These are phyloP conservation scores for Hemithea aestivaria DNA, from an alignment of 2,888 invertebrate genomes.

Conservation along the genomic window DNA sequence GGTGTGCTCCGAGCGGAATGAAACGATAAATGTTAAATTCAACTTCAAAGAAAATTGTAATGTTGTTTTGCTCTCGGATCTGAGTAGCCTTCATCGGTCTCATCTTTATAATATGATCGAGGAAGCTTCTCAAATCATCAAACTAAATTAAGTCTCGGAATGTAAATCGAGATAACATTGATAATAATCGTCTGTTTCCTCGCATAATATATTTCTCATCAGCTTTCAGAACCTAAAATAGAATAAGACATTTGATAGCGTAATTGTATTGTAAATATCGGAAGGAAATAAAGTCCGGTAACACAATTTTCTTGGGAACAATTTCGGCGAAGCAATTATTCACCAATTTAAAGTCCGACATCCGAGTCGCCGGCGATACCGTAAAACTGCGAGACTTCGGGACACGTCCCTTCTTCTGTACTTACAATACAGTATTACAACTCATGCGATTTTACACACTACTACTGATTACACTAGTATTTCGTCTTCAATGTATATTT, in stretches of 20 bases:
- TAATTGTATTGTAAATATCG: too few relatives aligned
- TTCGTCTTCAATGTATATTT: too few relatives aligned
- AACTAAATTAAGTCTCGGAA: too few relatives aligned
- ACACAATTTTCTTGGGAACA: slow-evolving; percentile 8
- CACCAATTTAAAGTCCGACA: slow-evolving; percentile 17
- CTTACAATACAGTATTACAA: neutral
- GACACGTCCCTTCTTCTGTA: slow-evolving; percentile 3
- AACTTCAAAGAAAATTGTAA: slow-evolving; percentile 18
- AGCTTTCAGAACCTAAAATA: too few relatives aligned
- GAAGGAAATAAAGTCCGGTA: slow-evolving; percentile 1
- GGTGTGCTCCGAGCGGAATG: slow-evolving; percentile 10
- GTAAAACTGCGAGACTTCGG: slow-evolving; percentile 13
- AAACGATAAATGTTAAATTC: slow-evolving; percentile 13
- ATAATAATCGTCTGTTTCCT: too few relatives aligned
- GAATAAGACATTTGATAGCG: too few relatives aligned
- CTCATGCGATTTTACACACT: slow-evolving; percentile 2
- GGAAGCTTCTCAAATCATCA: too few relatives aligned
- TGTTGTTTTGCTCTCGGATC: slow-evolving; percentile 1
- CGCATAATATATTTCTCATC: too few relatives aligned
- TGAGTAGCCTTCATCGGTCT: too few relatives aligned
- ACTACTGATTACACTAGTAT: too few relatives aligned
- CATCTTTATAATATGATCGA: too few relatives aligned
- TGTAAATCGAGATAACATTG: too few relatives aligned
- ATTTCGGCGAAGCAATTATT: slow-evolving; percentile 14
- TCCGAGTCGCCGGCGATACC: slow-evolving; percentile 2